Evolutionary conservation across 2,797 vertebrate species (phyloP).

Genomic region (Semaprochilodus insignis): DNA sequence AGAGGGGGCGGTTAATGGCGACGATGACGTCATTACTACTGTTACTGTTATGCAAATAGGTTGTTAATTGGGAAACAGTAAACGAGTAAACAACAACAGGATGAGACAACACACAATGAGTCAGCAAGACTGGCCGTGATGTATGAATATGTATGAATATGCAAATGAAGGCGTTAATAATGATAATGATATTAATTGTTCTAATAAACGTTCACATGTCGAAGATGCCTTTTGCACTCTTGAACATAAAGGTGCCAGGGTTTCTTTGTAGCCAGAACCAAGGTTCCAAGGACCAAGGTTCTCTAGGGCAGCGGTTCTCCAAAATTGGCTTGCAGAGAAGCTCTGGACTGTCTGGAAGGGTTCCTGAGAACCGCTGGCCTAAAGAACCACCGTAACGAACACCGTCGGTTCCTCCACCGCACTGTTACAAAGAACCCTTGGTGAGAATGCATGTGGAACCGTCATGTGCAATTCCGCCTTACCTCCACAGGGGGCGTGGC

Average conservation of each 20-base stretch:
- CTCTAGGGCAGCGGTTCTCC: too few relatives aligned
- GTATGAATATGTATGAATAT: too few relatives aligned
- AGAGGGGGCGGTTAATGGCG: slow-evolving; percentile 63
- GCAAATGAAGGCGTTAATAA: too few relatives aligned
- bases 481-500: slow-evolving; percentile 97
- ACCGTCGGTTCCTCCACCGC: neutral
- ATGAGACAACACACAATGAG: slow-evolving; percentile 1
- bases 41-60: neutral
- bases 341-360: neutral
- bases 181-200: too few relatives aligned
- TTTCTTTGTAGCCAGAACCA: too few relatives aligned
- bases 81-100: neutral
- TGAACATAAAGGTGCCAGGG: too few relatives aligned
- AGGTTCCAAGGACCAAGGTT: too few relatives aligned
- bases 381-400: neutral
- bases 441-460: too few relatives aligned
- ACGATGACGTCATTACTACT: slow-evolving; percentile 28
- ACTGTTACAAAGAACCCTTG: too few relatives aligned
- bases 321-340: too few relatives aligned
- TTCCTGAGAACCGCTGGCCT: neutral
- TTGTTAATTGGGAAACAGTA: neutral
- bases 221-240: too few relatives aligned
- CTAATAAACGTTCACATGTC: too few relatives aligned
- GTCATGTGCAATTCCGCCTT: slow-evolving; percentile 63
- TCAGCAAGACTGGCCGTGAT: neutral